These are phyloP conservation scores for Candoia aspera DNA, from an alignment of 2,113 vertebrate species.

Conservation along the genomic window DNA sequence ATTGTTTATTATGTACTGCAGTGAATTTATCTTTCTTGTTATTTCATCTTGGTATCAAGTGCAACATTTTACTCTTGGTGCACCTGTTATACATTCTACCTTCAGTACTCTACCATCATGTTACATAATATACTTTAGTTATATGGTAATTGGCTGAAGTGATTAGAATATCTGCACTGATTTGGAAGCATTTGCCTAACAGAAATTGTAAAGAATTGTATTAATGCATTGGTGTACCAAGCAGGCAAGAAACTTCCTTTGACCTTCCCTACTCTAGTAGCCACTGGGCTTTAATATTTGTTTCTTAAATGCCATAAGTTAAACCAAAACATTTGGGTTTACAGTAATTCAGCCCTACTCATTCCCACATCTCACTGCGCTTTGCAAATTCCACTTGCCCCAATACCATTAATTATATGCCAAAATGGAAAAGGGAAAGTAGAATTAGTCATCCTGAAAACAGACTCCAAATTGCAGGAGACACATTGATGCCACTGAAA, in stretches of 20 bases:
- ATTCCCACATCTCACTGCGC: neutral
- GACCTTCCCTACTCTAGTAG: neutral
- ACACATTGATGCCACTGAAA: too few relatives aligned
- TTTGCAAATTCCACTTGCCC: neutral
- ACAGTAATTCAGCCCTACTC: neutral
- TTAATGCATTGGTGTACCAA: neutral
- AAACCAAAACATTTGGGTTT: neutral
- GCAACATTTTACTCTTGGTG: neutral
- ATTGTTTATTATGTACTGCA: neutral
- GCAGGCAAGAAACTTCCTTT: neutral
- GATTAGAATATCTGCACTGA: constrained; percentile 1
- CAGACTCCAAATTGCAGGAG: neutral
- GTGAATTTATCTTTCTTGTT: neutral
- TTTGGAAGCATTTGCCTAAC: constrained; percentile 21
- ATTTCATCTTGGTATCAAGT: neutral
- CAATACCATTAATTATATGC: neutral
- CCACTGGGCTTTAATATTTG: neutral
- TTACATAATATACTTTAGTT: constrained; percentile 3
- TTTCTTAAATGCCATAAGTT: neutral
- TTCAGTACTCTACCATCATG: neutral
- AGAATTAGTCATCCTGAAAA: neutral
- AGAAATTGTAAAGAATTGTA: constrained; percentile 4
- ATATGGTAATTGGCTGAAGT: neutral
- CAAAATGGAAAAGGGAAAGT: neutral
- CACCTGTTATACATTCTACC: neutral